These are phyloP conservation scores for Tragelaphus buxtoni DNA, from an alignment of 2,113 vertebrate species.

Conservation along the genomic window DNA sequence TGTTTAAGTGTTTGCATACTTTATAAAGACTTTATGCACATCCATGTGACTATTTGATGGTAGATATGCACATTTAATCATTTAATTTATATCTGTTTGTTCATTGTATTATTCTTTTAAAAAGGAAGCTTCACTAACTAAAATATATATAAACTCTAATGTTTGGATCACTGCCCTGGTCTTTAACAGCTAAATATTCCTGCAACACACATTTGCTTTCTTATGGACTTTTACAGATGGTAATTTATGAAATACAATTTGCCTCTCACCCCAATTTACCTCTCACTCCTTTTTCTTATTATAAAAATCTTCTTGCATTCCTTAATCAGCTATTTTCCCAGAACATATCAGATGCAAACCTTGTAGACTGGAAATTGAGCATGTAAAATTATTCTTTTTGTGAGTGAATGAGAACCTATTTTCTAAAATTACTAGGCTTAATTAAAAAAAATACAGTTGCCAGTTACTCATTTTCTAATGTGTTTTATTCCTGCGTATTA, in stretches of 20 bases:
- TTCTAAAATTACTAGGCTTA: conserved; percentile 5
- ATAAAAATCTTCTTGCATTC: neutral
- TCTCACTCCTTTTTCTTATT: neutral
- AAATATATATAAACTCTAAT: neutral
- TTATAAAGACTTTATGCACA: neutral
- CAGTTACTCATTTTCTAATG: no score
- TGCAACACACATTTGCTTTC: neutral
- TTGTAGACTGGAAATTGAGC: neutral
- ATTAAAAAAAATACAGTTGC: neutral
- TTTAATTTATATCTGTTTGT: neutral
- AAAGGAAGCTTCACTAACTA: neutral
- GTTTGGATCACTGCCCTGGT: neutral
- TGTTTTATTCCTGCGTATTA: no score
- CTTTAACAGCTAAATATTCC: neutral
- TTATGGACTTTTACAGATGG: neutral
- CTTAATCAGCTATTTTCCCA: neutral
- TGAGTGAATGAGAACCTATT: neutral
- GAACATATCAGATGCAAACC: neutral
- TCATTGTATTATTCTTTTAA: neutral
- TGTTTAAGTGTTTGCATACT: neutral
- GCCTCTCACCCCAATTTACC: neutral
- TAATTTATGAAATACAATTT: neutral
- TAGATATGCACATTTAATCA: neutral
- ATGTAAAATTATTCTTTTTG: neutral
- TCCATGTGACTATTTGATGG: neutral